Evolutionary conservation across 2,113 vertebrate species (phyloP), one percentile per base, ranked within the genome.

Genomic region (Catharus fuscescens): DNA sequence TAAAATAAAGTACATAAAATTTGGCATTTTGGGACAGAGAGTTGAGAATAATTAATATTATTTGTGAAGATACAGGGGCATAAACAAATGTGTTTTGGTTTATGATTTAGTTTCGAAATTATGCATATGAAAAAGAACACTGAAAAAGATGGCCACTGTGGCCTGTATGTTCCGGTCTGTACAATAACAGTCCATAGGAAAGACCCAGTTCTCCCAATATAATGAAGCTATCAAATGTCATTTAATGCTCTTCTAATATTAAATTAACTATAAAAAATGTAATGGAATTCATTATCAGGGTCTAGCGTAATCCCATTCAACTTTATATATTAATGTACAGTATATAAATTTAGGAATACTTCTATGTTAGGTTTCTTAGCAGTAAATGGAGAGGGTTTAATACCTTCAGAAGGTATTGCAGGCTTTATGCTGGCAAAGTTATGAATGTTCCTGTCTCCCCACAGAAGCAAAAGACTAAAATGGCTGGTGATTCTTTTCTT

Each of bases 21-120:
- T 9, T 56, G 8, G 4, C 18, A 79, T 84, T 96, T 94, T 77
- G 12, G 25, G 25, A 59, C 17, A 40, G 18, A 76, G 17, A 76
- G 2, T 1, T 90, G 29, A 60, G 61, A 88, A 90, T 69, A 88
- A 83, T 85, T 69, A 73, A 50, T 88, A n/a, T 59, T 61, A 34
- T 64, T 79, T 92, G 9, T 69, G 45, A 92, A 50, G 45, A 77
- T 54, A 65, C 1, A 5, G 14, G 21, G n/a, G 15, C 9, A 40
- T 36, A 88, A 86, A 60, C 3, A 91, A 69, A 52, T 0, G 1
- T 48, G 8, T 5, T 5, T 60, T 47, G 10, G 24, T 44, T 40
- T 34, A 1, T 62, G 11, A 6, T 14, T 73, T 52, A 11, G 5
- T 48, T 53, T 60, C 0, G 0, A 5, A 40, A 40, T 69, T 26